Evolutionary conservation across 2,888 invertebrate genomes (phyloP), one percentile per base, ranked within the genome.

Genomic region (Zaprionus bogoriensis): DNA sequence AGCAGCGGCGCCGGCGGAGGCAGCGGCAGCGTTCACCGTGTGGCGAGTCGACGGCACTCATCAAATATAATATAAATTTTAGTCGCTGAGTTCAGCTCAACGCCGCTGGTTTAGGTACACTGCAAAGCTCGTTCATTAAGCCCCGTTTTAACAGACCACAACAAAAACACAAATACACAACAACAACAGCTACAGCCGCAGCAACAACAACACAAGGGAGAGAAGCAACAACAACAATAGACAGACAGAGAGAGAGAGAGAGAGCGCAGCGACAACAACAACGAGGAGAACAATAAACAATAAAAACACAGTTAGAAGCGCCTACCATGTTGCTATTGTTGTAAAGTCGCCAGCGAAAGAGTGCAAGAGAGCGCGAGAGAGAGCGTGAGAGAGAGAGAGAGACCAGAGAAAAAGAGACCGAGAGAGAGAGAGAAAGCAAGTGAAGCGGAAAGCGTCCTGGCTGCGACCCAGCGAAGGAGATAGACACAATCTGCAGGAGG

Each of bases 81-180:
- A 89, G 89, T 89, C 86, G 88, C 85, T 87, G 81, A 83, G 81
- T 79, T 89, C 66, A 82, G 88, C 89, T 88, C 87, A 86, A 69
- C 82, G 77, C 72, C 79, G 85, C 77, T 80, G 85, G 73, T 74
- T 67, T 84, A 68, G 66, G 62, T 51, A 50, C 10, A 52, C 50
- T 36, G 41, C 39, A 53, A 64, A 67, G 66, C 69, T 72, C 55
- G 69, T 57, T 61, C 58, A 50, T 46, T 60, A 53, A 64, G 53
- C 74, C 23, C 32, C 39, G 48, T 19, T 42, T 12, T n/a, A 39
- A 20, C 19, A 27, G 17, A 48, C 42, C 52, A 25, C 30, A 51
- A 44, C 12, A 52, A 48, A 39, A 53, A 38, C 27, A 52, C 32
- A 0, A 12, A 51, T n/a, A 22, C 57, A 46, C 45, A 47, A 60